phyloP scores from a whole-genome alignment of 2,113 vertebrate species.

The Miniopterus natalensis region DNA sequence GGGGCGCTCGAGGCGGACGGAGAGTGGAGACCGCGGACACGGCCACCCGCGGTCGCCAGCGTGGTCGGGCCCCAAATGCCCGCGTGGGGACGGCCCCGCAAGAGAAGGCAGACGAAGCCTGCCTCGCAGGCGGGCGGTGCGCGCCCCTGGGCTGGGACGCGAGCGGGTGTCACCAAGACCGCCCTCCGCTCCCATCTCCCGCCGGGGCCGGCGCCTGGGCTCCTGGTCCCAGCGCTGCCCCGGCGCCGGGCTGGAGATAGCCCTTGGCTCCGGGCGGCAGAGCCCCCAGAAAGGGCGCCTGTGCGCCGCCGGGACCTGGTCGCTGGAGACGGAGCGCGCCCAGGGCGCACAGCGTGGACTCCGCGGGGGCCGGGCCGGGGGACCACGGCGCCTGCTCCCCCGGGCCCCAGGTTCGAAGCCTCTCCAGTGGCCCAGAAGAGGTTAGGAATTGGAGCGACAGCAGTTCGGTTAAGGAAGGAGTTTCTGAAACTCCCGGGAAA shows the following conservation, averaged over 20 bases:
- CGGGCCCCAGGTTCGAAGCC: conserved; percentile 47
- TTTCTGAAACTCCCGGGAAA: conserved; percentile 55
- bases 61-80: background rate
- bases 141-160: background rate
- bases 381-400: background rate
- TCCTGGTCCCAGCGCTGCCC: background rate
- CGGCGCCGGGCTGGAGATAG: conserved; percentile 43
- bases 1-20: background rate
- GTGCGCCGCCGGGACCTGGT: background rate
- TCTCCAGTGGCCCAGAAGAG: background rate
- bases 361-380: background rate
- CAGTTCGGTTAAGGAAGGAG: background rate
- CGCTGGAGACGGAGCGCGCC: background rate
- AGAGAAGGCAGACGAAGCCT: background rate
- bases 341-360: background rate
- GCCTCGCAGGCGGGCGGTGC: background rate
- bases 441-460: background rate
- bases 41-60: background rate
- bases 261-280: background rate
- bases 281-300: conserved; percentile 17
- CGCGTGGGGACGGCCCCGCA: background rate
- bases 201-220: conserved; percentile 11
- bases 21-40: background rate
- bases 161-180: background rate
- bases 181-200: background rate